Percentiles rank a stretch among this genome's conserved stretches.
Evolutionary conservation across 2,113 vertebrate genomes (phyloP).

Genomic region (Microtus ochrogaster): DNA sequence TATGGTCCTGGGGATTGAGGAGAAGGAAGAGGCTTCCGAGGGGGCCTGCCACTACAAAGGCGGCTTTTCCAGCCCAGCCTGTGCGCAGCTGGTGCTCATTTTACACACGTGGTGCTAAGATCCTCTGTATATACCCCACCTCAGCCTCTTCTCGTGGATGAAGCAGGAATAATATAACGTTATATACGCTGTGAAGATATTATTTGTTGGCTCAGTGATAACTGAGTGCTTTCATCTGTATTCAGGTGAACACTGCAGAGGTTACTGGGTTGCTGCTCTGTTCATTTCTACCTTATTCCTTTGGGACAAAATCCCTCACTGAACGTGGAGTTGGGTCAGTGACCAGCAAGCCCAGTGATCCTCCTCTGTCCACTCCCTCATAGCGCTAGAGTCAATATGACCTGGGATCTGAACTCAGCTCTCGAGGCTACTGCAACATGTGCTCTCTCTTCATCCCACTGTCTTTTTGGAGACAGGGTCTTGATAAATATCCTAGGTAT

Average conservation of each 20-base stretch:
- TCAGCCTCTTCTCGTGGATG: background rate
- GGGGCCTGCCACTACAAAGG: background rate
- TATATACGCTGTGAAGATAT: background rate
- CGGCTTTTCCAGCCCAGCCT: background rate
- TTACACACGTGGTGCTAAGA: background rate
- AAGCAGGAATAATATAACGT: background rate
- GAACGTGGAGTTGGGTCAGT: background rate
- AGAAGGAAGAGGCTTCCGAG: background rate
- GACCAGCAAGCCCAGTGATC: background rate
- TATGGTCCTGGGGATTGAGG: background rate
- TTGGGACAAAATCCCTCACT: background rate
- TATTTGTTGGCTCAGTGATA: conserved; percentile 4
- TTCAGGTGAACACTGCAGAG: background rate
- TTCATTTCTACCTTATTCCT: background rate
- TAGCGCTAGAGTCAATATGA: background rate
- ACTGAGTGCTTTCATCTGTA: background rate
- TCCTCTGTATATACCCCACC: background rate
- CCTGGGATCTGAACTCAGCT: background rate
- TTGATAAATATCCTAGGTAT: background rate
- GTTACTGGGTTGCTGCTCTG: background rate
- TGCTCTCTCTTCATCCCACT: background rate
- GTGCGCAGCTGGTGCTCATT: background rate
- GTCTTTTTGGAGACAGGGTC: background rate
- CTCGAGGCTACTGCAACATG: no score
- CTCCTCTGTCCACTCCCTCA: background rate